Conservation (phyloP, 2,113 vertebrate species). For the Leucosticte australis region DNA sequence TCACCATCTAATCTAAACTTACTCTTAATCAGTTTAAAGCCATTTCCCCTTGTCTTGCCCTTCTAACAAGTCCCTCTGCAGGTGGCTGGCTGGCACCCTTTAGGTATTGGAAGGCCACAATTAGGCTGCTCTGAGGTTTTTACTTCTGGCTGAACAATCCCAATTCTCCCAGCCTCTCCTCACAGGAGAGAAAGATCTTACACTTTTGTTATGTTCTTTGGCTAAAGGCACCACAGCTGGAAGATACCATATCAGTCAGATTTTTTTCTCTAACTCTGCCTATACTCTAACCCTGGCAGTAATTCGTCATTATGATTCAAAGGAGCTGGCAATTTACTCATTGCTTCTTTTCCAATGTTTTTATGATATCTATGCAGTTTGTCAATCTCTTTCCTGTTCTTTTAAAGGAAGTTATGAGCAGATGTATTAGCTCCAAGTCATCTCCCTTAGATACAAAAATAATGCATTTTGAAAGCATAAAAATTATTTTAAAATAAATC, state of each 20-base stretch:
- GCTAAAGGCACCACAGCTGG: not conserved
- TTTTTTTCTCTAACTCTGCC: not conserved
- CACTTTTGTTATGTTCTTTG: not conserved
- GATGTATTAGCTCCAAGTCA: not conserved
- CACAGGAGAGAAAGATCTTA: not conserved
- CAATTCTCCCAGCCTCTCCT: not conserved
- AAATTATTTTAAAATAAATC: not conserved
- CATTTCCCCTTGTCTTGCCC: not conserved
- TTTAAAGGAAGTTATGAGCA: not conserved
- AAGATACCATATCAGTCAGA: rapidly evolving
- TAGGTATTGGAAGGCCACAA: not conserved
- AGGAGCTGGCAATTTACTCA: not conserved
- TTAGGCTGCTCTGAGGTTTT: too few relatives aligned
- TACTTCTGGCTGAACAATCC: not conserved
- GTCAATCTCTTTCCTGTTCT: not conserved
- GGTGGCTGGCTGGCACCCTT: too few relatives aligned
- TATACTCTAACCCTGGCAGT: not conserved
- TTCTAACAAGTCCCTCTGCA: not conserved
- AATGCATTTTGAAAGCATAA: not conserved
- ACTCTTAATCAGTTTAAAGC: not conserved
- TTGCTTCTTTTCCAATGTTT: not conserved
- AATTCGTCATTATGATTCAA: not conserved
- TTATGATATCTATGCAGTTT: not conserved
- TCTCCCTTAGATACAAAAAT: not conserved
- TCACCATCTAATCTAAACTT: not conserved